phyloP scores from a whole-genome alignment of 2,113 vertebrate genomes.

The Progne subis region DNA sequence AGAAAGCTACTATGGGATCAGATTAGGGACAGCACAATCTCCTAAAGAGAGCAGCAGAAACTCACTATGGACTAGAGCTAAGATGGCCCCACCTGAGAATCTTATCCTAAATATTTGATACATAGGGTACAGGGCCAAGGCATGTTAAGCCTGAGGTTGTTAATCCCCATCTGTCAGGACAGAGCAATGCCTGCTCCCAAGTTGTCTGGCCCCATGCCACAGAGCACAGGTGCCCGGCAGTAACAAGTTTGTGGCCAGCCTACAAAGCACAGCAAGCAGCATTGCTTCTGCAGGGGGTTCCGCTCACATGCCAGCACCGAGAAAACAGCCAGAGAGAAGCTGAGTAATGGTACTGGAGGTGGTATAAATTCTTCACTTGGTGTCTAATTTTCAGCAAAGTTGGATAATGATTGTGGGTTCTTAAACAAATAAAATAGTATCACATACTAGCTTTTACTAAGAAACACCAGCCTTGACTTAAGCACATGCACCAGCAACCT shows the following conservation, averaged over 20 bases:
- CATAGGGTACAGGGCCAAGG: not conserved
- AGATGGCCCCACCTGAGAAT: not conserved
- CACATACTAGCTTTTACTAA: not conserved
- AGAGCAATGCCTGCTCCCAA: conserved; percentile 26
- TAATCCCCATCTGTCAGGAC: conserved; percentile 59
- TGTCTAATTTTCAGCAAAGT: not conserved
- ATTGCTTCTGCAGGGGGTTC: conserved; percentile 11
- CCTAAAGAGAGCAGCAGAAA: not conserved
- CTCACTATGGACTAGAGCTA: not conserved
- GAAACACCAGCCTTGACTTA: not conserved
- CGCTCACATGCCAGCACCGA: not conserved
- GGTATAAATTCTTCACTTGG: not conserved
- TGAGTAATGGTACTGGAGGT: not conserved
- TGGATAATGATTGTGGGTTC: not conserved
- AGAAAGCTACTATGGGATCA: not conserved
- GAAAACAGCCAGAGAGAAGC: not conserved
- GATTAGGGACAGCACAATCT: not conserved
- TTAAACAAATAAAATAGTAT: not conserved
- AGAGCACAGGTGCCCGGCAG: conserved; percentile 54
- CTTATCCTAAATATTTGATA: not conserved
- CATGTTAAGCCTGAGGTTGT: not conserved
- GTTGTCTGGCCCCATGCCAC: conserved; percentile 38
- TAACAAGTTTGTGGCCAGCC: conserved; percentile 30
- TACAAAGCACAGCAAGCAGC: not conserved
- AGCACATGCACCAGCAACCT: not conserved